Evolutionary conservation across 2,113 vertebrate genomes (phyloP), one percentile per base, ranked within the genome.

Genomic region (Prunella himalayana): DNA sequence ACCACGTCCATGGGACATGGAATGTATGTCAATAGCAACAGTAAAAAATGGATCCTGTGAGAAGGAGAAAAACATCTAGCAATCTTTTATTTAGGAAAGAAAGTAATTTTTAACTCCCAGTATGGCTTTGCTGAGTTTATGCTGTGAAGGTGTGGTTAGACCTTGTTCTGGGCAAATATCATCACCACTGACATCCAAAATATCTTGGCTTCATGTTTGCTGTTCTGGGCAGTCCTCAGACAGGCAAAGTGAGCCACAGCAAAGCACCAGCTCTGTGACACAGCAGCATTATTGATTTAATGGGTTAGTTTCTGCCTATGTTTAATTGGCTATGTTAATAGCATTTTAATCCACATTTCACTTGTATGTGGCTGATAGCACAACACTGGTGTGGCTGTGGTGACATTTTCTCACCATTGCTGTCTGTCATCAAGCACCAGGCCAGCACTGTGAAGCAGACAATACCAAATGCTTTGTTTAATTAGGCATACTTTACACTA

Each of bases 271-370:
- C 81, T 81, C 89, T 82, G 85, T 84, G 89, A 90, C 85, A 79
- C 80, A 95, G 76, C 86, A 96, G 85, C 88, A 33, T 94, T 97
- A 98, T 97, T 95, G 94, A 97, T 97, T 97, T 94, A 84, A 95
- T 94, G 95, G 84, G n/a, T 96, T 97, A 98, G 97, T 97, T 98
- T 97, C 97, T 97, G 97, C 93, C 77, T 8, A 94, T 96, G 97
- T 95, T 97, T 97, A 98, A 98, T 98, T 97, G 96, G 94, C 96
- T 98, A 97, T 95, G 95, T 97, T 98, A 98, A 98, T 96, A 96
- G 94, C 94, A 97, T 97, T 97, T 98, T 97, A 97, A 98, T 97
- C 96, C 92, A 93, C 95, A 83, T 96, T 96, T 97, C 96, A 88
- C 82, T 97, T 82, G 85, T 93, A 42, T 39, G 65, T 71, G 94